Percentiles rank a stretch among this genome's conserved stretches.
phyloP scores from a whole-genome alignment of 2,888 invertebrate genomes.

The Danaus chrysippus region DNA sequence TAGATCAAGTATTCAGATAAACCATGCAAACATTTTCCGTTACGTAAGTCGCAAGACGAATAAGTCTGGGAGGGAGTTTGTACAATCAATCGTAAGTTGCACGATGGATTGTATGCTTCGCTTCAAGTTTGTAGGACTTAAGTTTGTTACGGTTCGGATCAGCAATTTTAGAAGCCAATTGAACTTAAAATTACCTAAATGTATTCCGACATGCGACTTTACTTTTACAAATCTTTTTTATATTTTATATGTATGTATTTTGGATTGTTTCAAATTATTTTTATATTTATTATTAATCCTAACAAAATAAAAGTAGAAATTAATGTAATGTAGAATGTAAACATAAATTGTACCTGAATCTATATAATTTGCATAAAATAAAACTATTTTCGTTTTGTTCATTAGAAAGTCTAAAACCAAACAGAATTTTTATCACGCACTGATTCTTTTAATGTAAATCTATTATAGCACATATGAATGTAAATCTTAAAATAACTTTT shows the following conservation, averaged over 20 bases:
- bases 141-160: constrained; percentile 31
- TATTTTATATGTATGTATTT: neutral
- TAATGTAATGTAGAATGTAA: too few species aligned
- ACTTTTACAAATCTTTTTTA: neutral
- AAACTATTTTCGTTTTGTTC: too few species aligned
- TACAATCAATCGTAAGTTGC: constrained; percentile 37
- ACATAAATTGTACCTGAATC: too few species aligned
- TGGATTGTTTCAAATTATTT: neutral
- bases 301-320: too few species aligned
- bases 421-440: too few species aligned
- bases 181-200: constrained; percentile 25
- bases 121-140: constrained; percentile 32
- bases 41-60: constrained; percentile 34
- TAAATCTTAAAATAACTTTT: constrained; percentile 23
- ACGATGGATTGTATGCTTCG: constrained; percentile 32
- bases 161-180: constrained; percentile 33
- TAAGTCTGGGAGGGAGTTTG: constrained; percentile 32
- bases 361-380: too few species aligned
- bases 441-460: too few species aligned
- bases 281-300: too few species aligned
- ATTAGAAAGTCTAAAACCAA: too few species aligned
- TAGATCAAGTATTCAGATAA: constrained; percentile 34
- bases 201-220: constrained; percentile 10
- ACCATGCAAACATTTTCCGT: constrained; percentile 33
- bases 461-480: too few species aligned